Evolutionary conservation across 2,888 invertebrate genomes (phyloP).

Genomic region (Meghimatium bilineatum): DNA sequence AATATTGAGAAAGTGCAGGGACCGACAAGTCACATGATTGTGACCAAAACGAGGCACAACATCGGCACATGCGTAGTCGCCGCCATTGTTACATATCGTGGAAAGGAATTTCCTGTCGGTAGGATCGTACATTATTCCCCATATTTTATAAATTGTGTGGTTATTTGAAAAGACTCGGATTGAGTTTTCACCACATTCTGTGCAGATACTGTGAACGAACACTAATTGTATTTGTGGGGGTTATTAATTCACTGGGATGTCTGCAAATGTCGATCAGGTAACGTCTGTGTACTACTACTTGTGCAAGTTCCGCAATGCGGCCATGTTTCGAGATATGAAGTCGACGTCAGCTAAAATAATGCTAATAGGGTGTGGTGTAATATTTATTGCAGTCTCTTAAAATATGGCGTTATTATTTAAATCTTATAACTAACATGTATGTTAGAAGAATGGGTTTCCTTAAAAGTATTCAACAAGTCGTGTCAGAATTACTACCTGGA

Average conservation of each 20-base stretch:
- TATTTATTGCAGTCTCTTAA: neutral
- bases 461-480: too few relatives aligned
- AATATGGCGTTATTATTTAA: too few relatives aligned
- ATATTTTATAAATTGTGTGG: slow-evolving; percentile 40
- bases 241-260: slow-evolving; percentile 70
- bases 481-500: too few relatives aligned
- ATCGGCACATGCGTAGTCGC: slow-evolving; percentile 68
- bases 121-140: slow-evolving; percentile 47
- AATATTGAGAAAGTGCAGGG: neutral
- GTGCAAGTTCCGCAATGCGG: slow-evolving; percentile 39
- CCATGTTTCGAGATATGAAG: slow-evolving; percentile 15
- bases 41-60: slow-evolving; percentile 69
- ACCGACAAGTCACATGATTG: slow-evolving; percentile 65
- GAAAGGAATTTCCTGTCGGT: slow-evolving; percentile 54
- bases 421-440: too few relatives aligned
- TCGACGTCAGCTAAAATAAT: slow-evolving; percentile 28
- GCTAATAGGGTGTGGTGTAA: slow-evolving; percentile 19
- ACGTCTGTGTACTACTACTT: neutral
- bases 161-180: slow-evolving; percentile 12
- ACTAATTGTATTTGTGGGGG: slow-evolving; percentile 53
- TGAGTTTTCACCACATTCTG: slow-evolving; percentile 39
- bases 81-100: slow-evolving; percentile 71
- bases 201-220: slow-evolving; percentile 56
- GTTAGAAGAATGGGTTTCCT: too few relatives aligned
- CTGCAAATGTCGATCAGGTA: slow-evolving; percentile 76